A percentile compares a stretch with the other conserved stretches of the same genome.
phyloP scores from a whole-genome alignment of 2,113 vertebrate species.

The Atlantisia rogersi region DNA sequence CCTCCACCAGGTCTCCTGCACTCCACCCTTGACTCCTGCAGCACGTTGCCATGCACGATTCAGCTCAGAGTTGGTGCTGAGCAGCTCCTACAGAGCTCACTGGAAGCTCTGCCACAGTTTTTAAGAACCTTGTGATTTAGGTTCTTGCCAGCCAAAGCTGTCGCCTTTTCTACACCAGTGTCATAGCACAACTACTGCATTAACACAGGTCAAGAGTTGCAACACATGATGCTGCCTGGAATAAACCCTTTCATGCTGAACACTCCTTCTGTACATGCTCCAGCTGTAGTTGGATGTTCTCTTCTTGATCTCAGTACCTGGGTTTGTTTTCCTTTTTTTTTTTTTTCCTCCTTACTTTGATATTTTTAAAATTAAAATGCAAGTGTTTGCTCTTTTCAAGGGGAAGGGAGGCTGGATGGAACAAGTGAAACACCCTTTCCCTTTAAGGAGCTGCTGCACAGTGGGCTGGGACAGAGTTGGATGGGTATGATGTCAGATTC shows the following conservation, averaged over 20 bases:
- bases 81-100: background rate
- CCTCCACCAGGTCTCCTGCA: background rate
- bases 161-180: background rate
- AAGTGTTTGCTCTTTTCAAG: background rate
- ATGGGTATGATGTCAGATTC: background rate
- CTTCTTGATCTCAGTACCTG: background rate
- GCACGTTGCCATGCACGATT: fast-evolving
- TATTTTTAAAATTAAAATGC: background rate
- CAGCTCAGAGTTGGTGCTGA: fast-evolving
- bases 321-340: background rate
- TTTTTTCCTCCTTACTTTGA: background rate
- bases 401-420: background rate
- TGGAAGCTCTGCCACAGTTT: background rate
- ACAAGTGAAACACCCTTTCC: background rate
- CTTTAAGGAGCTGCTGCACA: background rate
- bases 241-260: background rate
- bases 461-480: background rate
- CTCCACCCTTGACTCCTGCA: background rate
- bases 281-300: background rate
- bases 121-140: background rate
- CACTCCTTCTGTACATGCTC: background rate
- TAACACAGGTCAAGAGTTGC: background rate
- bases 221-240: fast-evolving
- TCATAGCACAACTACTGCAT: background rate
- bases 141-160: background rate